Conservation (phyloP, 2,113 vertebrate genomes). For the Elephas maximus region DNA sequence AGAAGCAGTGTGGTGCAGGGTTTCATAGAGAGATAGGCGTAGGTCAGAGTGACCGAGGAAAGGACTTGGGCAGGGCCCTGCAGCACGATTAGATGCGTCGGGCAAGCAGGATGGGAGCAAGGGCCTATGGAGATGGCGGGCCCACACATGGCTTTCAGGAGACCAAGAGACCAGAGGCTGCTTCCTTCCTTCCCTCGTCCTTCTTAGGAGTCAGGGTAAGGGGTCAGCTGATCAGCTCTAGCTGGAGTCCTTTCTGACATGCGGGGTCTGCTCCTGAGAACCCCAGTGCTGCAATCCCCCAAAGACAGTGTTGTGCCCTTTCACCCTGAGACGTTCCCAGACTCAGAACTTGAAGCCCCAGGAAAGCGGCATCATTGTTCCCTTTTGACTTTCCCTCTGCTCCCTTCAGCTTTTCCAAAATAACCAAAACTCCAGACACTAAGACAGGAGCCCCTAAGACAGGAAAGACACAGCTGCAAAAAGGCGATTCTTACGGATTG, state of each 20-base stretch:
- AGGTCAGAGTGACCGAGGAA: neutral
- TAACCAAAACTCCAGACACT: neutral
- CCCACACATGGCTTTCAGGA: neutral
- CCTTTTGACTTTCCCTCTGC: neutral
- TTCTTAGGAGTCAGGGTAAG: neutral
- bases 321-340: neutral
- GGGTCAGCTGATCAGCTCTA: neutral
- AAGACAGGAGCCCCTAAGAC: neutral
- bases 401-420: neutral
- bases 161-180: neutral
- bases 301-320: neutral
- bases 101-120: neutral
- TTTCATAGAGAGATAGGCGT: neutral
- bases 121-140: neutral
- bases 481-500: neutral
- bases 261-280: neutral
- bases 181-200: neutral
- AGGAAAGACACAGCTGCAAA: neutral
- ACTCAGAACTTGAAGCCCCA: neutral
- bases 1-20: neutral
- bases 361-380: neutral
- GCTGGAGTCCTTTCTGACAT: neutral
- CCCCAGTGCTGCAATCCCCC: neutral
- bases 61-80: neutral
- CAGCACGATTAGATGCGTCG: neutral